Percentiles rank a stretch among this genome's conserved stretches.
Evolutionary conservation across 1,140 invertebrate species (phyloP).

Genomic region (Panagrolaimus sp.): DNA sequence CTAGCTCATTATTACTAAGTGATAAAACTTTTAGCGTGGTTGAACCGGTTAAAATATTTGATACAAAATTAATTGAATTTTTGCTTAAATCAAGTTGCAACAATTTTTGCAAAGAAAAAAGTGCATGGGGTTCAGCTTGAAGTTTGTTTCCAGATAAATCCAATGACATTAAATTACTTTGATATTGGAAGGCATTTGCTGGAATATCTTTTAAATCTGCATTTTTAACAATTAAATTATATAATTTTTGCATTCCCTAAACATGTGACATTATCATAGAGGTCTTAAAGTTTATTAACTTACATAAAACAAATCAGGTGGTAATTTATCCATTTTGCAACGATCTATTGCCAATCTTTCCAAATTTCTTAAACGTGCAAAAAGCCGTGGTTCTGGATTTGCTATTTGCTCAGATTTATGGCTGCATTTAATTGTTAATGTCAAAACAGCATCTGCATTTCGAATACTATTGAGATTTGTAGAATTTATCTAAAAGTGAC

Average conservation of each 20-base stretch:
- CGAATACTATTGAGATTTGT: slow-evolving; percentile 25
- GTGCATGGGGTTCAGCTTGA: slow-evolving; percentile 25
- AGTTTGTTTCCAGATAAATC: slow-evolving; percentile 33
- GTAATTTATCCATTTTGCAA: slow-evolving; percentile 26
- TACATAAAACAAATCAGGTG: slow-evolving; percentile 27
- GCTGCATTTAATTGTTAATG: slow-evolving; percentile 33
- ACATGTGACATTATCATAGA: background rate
- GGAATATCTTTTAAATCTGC: slow-evolving; percentile 28
- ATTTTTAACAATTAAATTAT: slow-evolving; percentile 30
- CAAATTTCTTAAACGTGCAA: slow-evolving; percentile 27
- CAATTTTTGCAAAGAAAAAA: slow-evolving; percentile 24
- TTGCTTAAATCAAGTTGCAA: slow-evolving; percentile 36
- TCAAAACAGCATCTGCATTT: slow-evolving; percentile 24
- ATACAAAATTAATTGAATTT: slow-evolving; percentile 30
- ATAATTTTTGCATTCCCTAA: slow-evolving; percentile 33
- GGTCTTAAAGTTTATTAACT: background rate
- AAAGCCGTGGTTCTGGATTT: slow-evolving; percentile 19
- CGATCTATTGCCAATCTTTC: slow-evolving; percentile 35
- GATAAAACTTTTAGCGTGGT: slow-evolving; percentile 28
- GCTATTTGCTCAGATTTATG: slow-evolving; percentile 20
- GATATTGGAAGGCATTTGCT: slow-evolving; percentile 20
- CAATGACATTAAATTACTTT: slow-evolving; percentile 32
- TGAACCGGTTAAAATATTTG: slow-evolving; percentile 23
- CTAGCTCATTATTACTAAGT: slow-evolving; percentile 29
- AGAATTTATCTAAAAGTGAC: slow-evolving; percentile 27